Evolutionary conservation across 2,113 vertebrate genomes (phyloP), one percentile per base, ranked within the genome.

Genomic region (Pseudorasbora parva): DNA sequence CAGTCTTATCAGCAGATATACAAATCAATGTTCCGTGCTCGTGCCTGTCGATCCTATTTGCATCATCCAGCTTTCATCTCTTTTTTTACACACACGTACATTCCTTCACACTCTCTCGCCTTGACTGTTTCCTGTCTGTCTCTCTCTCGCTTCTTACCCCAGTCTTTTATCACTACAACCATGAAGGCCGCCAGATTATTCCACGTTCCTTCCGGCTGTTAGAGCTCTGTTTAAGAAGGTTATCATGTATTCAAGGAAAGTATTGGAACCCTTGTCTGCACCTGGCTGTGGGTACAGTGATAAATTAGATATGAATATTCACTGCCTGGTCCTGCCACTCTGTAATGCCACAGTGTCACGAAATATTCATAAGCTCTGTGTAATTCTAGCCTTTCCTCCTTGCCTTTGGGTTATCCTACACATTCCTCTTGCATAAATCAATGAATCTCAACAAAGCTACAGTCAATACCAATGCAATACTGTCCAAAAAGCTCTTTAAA

Each of bases 241-340:
- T 81, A 57, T 86, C 78, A 64, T 66, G 74, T 73, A 83, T 83
- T 83, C 85, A 79, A 66, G 76, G 68, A 66, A 79, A 78, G 73
- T n/a, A 54, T 57, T 56, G 71, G 17, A 76, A 51, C 21, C 27
- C 71, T 82, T 21, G 19, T 27, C 33, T 37, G 74, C 45, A 84
- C 82, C 66, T 60, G 54, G 56, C 37, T 84, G 84, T 78, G 78
- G 62, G 33, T 84, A 83, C 54, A 51, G n/a, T 83, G 71, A 81
- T 88, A 72, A 71, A 84, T 86, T 82, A 81, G 80, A 80, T 51
- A 88, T 83, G 75, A 85, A 86, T 86, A 85, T 85, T 82, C 85
- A 84, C 17, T 54, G 74, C 62, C 37, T 81, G 73, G 83, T 49
- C 59, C 43, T 80, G 86, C 41, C 75, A 85, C 74, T 74, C 51